These are phyloP conservation scores for Buteo buteo DNA, from an alignment of 2,113 vertebrate species.

Conservation along the genomic window DNA sequence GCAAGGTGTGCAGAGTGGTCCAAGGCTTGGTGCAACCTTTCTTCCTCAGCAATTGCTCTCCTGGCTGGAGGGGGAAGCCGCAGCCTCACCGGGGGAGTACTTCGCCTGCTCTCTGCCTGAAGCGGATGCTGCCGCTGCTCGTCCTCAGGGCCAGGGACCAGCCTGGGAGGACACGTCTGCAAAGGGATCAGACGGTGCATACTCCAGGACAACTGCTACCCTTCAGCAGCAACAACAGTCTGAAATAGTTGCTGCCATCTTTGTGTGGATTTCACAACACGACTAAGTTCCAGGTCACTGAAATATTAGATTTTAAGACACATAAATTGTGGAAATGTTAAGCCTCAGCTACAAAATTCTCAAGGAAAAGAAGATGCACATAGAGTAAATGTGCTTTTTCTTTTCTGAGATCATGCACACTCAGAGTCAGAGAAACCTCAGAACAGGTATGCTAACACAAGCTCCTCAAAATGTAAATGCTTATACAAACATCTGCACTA, in stretches of 20 bases:
- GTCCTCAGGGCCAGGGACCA: fast-evolving
- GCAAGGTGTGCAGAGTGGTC: background rate
- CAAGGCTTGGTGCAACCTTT: background rate
- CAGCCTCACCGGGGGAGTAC: fast-evolving
- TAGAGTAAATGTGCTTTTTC: background rate
- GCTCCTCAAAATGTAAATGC: background rate
- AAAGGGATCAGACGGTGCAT: fast-evolving
- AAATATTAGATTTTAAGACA: background rate
- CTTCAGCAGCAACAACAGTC: background rate
- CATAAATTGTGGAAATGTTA: background rate
- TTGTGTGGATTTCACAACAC: background rate
- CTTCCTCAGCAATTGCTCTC: fast-evolving
- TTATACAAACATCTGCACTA: background rate
- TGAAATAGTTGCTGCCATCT: background rate
- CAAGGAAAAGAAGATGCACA: fast-evolving
- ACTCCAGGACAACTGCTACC: background rate
- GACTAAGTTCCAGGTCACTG: background rate
- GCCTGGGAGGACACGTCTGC: background rate
- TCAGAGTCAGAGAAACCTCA: background rate
- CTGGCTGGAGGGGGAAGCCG: background rate
- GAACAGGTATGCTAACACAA: background rate
- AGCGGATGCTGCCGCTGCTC: fast-evolving
- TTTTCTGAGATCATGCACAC: background rate
- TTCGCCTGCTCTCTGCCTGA: fast-evolving
- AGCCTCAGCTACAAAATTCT: background rate